phyloP scores from a whole-genome alignment of 1,140 invertebrate genomes.

The Andricus grossulariae region DNA sequence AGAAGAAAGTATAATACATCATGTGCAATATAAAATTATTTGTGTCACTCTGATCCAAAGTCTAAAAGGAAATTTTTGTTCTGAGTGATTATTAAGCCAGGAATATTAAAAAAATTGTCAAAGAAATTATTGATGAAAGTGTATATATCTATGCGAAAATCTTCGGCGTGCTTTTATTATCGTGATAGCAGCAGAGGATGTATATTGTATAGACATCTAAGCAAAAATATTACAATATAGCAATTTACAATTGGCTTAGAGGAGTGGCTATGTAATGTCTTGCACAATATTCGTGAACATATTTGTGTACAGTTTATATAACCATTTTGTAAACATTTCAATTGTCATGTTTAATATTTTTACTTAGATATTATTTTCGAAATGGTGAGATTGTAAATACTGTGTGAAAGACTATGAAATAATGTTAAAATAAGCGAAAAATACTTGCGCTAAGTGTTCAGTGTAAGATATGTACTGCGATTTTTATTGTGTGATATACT shows the following conservation, averaged over 20 bases:
- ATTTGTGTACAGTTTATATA: slow-evolving; percentile 21
- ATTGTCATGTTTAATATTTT: slow-evolving; percentile 37
- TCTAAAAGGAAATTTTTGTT: neutral
- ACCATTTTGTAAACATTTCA: slow-evolving; percentile 14
- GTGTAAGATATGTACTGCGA: slow-evolving; percentile 62
- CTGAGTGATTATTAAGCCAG: neutral
- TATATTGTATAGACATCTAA: neutral
- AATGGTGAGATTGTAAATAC: slow-evolving; percentile 49
- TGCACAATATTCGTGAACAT: slow-evolving; percentile 19
- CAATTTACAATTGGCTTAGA: slow-evolving; percentile 6
- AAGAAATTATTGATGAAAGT: neutral
- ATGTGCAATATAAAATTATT: neutral
- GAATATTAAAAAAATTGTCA: slow-evolving; percentile 8
- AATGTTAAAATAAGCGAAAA: slow-evolving; percentile 35
- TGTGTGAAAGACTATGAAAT: slow-evolving; percentile 28
- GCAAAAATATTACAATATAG: slow-evolving; percentile 33
- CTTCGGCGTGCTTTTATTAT: too few species aligned
- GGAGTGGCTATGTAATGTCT: neutral
- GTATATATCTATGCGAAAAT: neutral
- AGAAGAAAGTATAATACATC: neutral
- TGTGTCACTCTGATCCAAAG: neutral
- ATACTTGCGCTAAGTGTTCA: slow-evolving; percentile 49
- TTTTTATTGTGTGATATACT: slow-evolving; percentile 70
- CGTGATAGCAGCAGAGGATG: slow-evolving; percentile 1
- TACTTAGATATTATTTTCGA: slow-evolving; percentile 42